Base-by-base conservation (phyloP, 2,113 vertebrate species). In the Clupea harengus region DNA sequence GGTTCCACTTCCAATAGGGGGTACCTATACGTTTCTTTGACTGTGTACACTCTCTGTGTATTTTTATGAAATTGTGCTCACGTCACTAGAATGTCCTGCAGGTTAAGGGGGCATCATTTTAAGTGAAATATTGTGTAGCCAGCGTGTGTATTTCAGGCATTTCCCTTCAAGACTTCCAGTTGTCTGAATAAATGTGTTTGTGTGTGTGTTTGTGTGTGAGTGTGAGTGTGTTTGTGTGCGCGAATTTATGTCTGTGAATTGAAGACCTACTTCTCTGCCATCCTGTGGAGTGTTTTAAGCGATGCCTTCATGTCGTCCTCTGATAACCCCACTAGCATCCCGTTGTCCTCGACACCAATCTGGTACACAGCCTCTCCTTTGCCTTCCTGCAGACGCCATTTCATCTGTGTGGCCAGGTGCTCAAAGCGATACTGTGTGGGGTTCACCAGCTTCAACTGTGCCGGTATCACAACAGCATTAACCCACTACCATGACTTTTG, bases 371-470 rank as follows among this genome's bases (percentile, higher is more conserved):
- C 98, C 93, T 99, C 98, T 0, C 98, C 98, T 0, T 96, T 96
- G 86, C 98, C 98, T 89, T 99, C 98, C 93, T 99, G 98, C 0
- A 99, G 95, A 0, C 98, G 93, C 98, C 98, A 99, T 93, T 99
- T 99, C 98, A 99, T 99, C 91, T 99, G 98, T 0, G 98, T 99
- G 88, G 98, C 98, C 91, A 99, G 92, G 92, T 99, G 98, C 92
- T 99, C 98, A 82, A 99, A 98, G 87, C 98, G 98, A 78, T 99
- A 98, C 84, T 99, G 98, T 0, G 98, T 99, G 44, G 98, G 98
- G 89, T 98, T 97, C 91, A 99, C 96, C 86, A 99, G 95, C 94
- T 99, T 99, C 18, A 99, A 93, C 98, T 99, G 92, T 8, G 44
- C 3, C 83, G 86, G n/a, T 50, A 47, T 28, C 72, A 67, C 75